Evolutionary conservation across 2,113 vertebrate genomes (phyloP).

Genomic region (Sander lucioperca): DNA sequence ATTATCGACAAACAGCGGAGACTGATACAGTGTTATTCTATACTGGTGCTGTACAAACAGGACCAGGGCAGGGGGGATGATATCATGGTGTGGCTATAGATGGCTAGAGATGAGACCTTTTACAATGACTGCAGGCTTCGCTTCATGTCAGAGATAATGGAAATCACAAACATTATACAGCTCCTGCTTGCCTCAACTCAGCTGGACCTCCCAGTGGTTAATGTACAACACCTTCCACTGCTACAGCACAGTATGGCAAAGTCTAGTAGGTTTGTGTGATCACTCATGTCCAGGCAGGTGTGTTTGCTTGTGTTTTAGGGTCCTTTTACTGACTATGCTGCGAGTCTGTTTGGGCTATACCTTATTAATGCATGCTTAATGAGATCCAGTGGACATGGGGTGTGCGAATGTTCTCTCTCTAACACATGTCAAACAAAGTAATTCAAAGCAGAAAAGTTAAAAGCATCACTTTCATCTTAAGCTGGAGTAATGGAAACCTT

Average conservation of each 20-base stretch:
- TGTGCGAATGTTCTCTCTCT: conserved; percentile 32
- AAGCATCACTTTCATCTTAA: conserved; percentile 60
- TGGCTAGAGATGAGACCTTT: conserved; percentile 23
- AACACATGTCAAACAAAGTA: conserved; percentile 66
- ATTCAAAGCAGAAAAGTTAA: conserved; percentile 58
- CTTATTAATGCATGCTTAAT: conserved; percentile 61
- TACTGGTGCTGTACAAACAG: conserved; percentile 53
- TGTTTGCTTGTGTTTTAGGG: conserved; percentile 57
- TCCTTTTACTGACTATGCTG: conserved; percentile 26
- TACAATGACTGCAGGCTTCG: conserved; percentile 21
- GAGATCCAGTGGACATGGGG: conserved; percentile 54
- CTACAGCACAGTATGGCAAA: neutral
- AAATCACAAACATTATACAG: conserved; percentile 47
- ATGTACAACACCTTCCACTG: conserved; percentile 20
- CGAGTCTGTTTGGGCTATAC: conserved; percentile 53
- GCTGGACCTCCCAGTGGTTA: conserved; percentile 22
- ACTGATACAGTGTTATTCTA: conserved; percentile 51
- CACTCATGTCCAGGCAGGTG: conserved; percentile 24
- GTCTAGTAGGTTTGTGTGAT: neutral
- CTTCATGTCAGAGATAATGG: conserved; percentile 51
- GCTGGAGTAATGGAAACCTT: conserved; percentile 59
- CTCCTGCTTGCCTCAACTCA: conserved; percentile 27
- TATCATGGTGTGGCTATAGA: conserved; percentile 32
- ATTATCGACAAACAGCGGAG: conserved; percentile 51
- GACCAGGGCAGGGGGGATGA: neutral